Evolutionary conservation across 2,113 vertebrate species (phyloP), one percentile per base, ranked within the genome.

Genomic region (Potamarius usumacintae): DNA sequence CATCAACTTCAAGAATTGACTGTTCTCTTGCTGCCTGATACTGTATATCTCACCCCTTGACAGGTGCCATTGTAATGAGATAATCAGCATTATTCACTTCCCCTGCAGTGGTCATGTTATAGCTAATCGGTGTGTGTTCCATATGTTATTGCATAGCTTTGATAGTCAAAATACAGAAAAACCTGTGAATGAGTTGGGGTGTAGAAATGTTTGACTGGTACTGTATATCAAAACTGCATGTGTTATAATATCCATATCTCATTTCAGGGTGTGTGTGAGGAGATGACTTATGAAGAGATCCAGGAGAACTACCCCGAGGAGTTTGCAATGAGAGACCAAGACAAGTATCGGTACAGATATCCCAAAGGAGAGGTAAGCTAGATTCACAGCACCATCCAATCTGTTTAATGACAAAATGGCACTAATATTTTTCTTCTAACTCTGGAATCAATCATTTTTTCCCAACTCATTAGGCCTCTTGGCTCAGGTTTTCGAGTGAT

Each of bases 311-410:
- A 92, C 77, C 96, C 97, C 8, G 95, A 96, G 34, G 97, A 98
- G 90, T 96, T 98, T 82, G 97, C 97, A 0, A 91, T 98, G 30
- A 93, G 97, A 11, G 97, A 98, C 65, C 97, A 98, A 91, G 97
- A 98, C 92, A 98, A 98, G 88, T 98, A 97, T n/a, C 97, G 97
- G 0, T 98, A 98, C 74, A 96, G 97, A 63, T 98, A 98, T 91
- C 97, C 97, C 22, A 98, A 97, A 86, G 97, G 97, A 3, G 97
- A 98, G 95, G 97, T 98, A 90, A 93, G 90, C 22, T 7, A 17
- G 42, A 22, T 60, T 85, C 17, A 53, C 15, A 72, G 18, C n/a
- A 67, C n/a, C 67, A 11, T 52, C 10, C 48, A 55, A 27, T 15
- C 25, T 78, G 14, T 55, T 78, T 55, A 78, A 52, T 55, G 2